Evolutionary conservation across 2,888 invertebrate species (phyloP).

Genomic region (Cataglyphis livida): DNA sequence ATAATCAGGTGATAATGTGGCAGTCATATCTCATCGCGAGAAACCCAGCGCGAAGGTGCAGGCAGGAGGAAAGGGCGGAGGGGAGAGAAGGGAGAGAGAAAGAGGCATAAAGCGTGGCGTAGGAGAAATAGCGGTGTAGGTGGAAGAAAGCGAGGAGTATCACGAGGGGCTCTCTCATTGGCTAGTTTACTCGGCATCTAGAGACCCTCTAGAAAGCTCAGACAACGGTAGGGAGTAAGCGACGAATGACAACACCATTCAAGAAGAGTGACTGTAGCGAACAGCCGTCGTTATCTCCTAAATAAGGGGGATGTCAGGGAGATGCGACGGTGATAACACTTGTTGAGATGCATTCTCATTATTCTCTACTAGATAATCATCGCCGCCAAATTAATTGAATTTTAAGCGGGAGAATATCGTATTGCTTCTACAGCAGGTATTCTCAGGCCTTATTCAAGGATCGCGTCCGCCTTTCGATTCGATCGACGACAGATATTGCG

Average conservation of each 20-base stretch:
- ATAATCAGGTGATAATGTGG: slow-evolving; percentile 84
- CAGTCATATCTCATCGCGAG: slow-evolving; percentile 80
- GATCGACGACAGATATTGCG: neutral
- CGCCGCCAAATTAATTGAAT: slow-evolving; percentile 78
- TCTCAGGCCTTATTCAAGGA: slow-evolving; percentile 26
- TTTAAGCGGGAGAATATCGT: slow-evolving; percentile 63
- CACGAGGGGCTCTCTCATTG: slow-evolving; percentile 66
- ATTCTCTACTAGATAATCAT: slow-evolving; percentile 76
- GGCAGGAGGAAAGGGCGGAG: neutral
- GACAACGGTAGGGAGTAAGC: slow-evolving; percentile 60
- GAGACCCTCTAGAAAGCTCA: slow-evolving; percentile 63
- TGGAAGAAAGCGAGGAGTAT: slow-evolving; percentile 37
- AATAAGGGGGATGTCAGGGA: slow-evolving; percentile 71
- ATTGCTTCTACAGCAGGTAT: slow-evolving; percentile 38
- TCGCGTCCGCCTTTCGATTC: slow-evolving; percentile 48
- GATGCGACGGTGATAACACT: slow-evolving; percentile 74
- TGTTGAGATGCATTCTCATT: slow-evolving; percentile 77
- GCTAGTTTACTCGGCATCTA: slow-evolving; percentile 66
- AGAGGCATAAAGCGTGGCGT: slow-evolving; percentile 23
- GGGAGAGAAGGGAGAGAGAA: neutral
- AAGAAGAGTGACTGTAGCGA: slow-evolving; percentile 73
- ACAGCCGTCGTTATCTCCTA: slow-evolving; percentile 75
- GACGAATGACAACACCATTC: slow-evolving; percentile 77
- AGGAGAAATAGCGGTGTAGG: slow-evolving; percentile 29
- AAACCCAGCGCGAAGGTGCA: slow-evolving; percentile 62